These are phyloP conservation scores for Amblyopsis rosae DNA, from an alignment of 2,113 vertebrate genomes.

Conservation along the genomic window DNA sequence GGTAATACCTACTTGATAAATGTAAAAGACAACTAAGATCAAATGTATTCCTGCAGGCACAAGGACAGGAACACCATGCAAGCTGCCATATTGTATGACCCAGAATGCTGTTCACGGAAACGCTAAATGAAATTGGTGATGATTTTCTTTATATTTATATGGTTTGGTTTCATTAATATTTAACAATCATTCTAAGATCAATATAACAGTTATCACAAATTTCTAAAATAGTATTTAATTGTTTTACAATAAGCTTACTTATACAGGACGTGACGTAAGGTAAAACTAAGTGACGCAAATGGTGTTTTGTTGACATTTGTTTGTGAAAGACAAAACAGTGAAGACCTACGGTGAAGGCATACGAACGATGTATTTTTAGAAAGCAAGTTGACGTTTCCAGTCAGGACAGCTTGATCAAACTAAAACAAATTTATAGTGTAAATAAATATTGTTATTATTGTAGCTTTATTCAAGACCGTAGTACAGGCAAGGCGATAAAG, in stretches of 20 bases:
- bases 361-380: slow-evolving; percentile 46
- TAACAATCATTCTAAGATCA: background rate
- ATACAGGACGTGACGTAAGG: slow-evolving; percentile 48
- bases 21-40: slow-evolving; percentile 30
- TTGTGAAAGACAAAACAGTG: slow-evolving; percentile 73
- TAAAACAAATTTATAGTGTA: background rate
- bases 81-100: slow-evolving; percentile 69
- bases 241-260: background rate
- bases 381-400: slow-evolving; percentile 6
- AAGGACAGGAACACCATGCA: background rate
- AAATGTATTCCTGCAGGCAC: slow-evolving; percentile 39
- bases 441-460: background rate
- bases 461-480: background rate
- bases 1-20: background rate
- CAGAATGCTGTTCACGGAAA: slow-evolving; percentile 51
- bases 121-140: background rate
- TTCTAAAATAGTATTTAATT: too few relatives aligned
- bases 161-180: background rate
- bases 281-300: slow-evolving; percentile 32
- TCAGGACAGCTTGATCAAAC: background rate
- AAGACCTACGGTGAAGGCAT: slow-evolving; percentile 9
- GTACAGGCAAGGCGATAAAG: background rate
- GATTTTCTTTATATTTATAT: too few relatives aligned
- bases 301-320: slow-evolving; percentile 78
- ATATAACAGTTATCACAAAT: too few relatives aligned